These are phyloP conservation scores for Cerceris ruficornis DNA, from an alignment of 2,888 invertebrate species.

Conservation along the genomic window DNA sequence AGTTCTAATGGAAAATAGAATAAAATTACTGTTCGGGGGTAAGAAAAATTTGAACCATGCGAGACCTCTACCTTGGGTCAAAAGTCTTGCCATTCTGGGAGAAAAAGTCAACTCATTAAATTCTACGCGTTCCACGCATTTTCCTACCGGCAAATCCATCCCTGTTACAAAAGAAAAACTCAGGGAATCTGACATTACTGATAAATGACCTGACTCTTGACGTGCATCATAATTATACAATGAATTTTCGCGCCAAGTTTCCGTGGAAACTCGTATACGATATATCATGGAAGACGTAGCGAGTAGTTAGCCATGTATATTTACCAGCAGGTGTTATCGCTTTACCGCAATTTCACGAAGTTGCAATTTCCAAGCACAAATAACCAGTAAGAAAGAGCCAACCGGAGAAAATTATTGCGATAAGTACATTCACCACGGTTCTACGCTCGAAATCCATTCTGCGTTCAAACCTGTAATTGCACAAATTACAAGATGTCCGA, in stretches of 20 bases:
- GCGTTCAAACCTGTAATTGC: constrained; percentile 28
- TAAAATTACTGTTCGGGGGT: too few relatives aligned
- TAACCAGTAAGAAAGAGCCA: constrained; percentile 23
- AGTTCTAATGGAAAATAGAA: too few relatives aligned
- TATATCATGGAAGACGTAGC: constrained; percentile 24
- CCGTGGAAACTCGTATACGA: constrained; percentile 12
- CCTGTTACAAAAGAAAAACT: neutral
- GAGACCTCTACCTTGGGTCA: too few relatives aligned
- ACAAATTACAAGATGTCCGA: constrained; percentile 18
- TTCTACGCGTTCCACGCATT: too few relatives aligned
- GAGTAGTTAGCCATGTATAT: constrained; percentile 17
- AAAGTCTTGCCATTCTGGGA: neutral
- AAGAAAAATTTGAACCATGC: too few relatives aligned
- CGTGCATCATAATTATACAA: neutral
- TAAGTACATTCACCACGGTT: constrained; percentile 20
- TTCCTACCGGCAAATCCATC: too few relatives aligned
- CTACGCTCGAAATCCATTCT: constrained; percentile 23
- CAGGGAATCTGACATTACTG: neutral
- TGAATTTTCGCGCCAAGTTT: constrained; percentile 36
- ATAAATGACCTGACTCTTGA: neutral
- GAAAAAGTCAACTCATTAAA: neutral
- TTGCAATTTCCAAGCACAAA: constrained; percentile 41
- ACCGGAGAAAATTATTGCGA: constrained; percentile 39
- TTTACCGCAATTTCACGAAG: constrained; percentile 48
- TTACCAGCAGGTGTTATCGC: constrained; percentile 53